Percentiles rank a stretch among this genome's conserved stretches.
Evolutionary conservation across 2,888 invertebrate genomes (phyloP).

Genomic region (Dicyrtomina minuta): DNA sequence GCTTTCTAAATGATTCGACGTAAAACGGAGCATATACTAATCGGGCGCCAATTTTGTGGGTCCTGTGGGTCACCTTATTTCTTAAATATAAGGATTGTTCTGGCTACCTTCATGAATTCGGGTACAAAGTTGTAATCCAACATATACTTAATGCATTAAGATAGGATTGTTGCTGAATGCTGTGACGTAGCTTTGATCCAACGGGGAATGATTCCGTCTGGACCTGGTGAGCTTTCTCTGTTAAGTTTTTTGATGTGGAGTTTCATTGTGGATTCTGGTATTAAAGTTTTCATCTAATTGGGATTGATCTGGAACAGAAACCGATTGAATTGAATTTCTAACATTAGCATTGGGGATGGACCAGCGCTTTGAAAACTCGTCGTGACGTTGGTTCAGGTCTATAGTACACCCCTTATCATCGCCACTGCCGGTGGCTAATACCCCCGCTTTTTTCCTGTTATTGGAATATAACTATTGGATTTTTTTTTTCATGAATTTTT

Average conservation of each 20-base stretch:
- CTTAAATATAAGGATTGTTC: neutral
- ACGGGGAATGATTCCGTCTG: neutral
- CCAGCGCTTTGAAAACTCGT: neutral
- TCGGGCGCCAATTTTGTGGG: neutral
- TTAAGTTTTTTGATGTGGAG: neutral
- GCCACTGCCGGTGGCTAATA: neutral
- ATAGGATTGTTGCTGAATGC: neutral
- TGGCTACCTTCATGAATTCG: neutral
- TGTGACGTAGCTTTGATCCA: neutral
- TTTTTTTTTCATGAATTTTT: neutral
- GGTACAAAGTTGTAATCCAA: slow-evolving; percentile 12
- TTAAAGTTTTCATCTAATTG: neutral
- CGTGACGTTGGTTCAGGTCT: neutral
- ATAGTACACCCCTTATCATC: neutral
- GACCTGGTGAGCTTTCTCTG: neutral
- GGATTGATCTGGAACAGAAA: neutral
- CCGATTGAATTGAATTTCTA: neutral
- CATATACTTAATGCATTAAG: neutral
- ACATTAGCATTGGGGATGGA: neutral
- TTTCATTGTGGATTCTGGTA: neutral
- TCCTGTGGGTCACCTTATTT: neutral
- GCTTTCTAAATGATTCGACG: neutral
- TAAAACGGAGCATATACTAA: neutral
- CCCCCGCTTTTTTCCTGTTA: neutral
- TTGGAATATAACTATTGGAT: neutral